phyloP scores from a whole-genome alignment of 2,888 invertebrate species.

The Parascotia fuliginaria region DNA sequence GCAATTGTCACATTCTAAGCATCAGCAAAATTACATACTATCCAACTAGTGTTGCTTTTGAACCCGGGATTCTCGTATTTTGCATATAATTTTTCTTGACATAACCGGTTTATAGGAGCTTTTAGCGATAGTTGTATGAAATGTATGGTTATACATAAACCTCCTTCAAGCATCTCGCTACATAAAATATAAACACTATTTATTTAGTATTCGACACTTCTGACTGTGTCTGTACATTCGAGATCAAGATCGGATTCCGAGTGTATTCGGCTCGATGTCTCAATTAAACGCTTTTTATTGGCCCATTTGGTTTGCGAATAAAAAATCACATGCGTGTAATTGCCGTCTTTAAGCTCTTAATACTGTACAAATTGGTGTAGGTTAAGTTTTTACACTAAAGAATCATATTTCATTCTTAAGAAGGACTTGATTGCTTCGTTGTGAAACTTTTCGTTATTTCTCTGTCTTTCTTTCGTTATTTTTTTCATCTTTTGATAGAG shows the following conservation, averaged over 20 bases:
- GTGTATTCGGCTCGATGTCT: constrained; percentile 66
- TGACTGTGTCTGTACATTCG: constrained; percentile 44
- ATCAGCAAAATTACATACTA: too few species aligned
- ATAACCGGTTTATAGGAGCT: too few species aligned
- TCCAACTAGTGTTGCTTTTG: too few species aligned
- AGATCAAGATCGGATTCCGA: constrained; percentile 62
- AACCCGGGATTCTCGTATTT: too few species aligned
- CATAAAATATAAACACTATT: background rate
- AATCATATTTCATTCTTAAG: constrained; percentile 12
- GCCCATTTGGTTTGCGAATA: constrained; percentile 59
- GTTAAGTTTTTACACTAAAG: constrained; percentile 19
- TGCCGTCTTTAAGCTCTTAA: constrained; percentile 28
- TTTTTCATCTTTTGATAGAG: background rate
- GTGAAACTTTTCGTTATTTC: background rate
- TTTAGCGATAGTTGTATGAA: too few species aligned
- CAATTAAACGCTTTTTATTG: constrained; percentile 74
- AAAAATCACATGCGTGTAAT: constrained; percentile 35
- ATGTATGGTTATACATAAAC: too few species aligned
- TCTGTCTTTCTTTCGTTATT: background rate
- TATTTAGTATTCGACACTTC: constrained; percentile 22
- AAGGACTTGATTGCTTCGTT: constrained; percentile 6
- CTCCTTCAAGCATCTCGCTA: too few species aligned
- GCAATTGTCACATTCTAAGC: too few species aligned
- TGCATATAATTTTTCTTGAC: too few species aligned
- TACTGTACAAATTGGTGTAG: constrained; percentile 34